Conservation (phyloP, 2,888 invertebrate genomes). For the Drosophila greeni region DNA sequence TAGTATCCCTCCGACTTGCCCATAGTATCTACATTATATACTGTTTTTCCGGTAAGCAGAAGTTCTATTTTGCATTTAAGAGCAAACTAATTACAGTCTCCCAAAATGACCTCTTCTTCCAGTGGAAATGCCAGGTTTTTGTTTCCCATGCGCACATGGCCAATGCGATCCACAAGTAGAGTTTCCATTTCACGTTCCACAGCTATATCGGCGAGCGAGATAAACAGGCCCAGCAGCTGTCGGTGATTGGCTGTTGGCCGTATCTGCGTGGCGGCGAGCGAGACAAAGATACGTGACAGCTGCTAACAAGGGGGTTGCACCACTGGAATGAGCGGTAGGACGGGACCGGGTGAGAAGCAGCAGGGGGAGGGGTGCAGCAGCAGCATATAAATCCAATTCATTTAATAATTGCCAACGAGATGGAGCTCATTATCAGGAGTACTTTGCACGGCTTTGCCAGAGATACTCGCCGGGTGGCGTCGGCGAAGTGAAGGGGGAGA, state of each 20-base stretch:
- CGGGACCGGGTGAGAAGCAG: not conserved
- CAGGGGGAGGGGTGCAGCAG: slow-evolving; percentile 6
- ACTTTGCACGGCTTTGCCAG: slow-evolving; percentile 72
- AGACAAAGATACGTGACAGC: slow-evolving; percentile 18
- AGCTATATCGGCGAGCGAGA: slow-evolving; percentile 48
- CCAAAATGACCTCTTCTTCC: slow-evolving; percentile 14
- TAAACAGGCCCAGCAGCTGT: slow-evolving; percentile 42
- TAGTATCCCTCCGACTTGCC: not conserved
- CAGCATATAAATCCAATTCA: slow-evolving; percentile 76
- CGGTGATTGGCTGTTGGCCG: slow-evolving; percentile 54
- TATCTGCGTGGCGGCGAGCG: slow-evolving; percentile 14
- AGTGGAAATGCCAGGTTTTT: slow-evolving; percentile 14
- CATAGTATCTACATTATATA: not conserved
- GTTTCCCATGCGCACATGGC: slow-evolving; percentile 7
- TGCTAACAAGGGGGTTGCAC: slow-evolving; percentile 32
- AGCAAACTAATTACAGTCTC: slow-evolving; percentile 29
- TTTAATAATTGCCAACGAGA: slow-evolving; percentile 78
- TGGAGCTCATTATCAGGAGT: slow-evolving; percentile 77
- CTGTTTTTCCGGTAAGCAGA: not conserved
- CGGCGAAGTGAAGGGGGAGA: slow-evolving; percentile 1
- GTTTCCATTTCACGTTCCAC: slow-evolving; percentile 74
- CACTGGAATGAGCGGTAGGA: slow-evolving; percentile 3
- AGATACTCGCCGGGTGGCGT: slow-evolving; percentile 14
- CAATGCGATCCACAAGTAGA: slow-evolving; percentile 59
- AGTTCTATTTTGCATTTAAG: slow-evolving; percentile 6